These are phyloP conservation scores for Mormyrus iriodes DNA, from an alignment of 2,113 vertebrate genomes.

Conservation along the genomic window DNA sequence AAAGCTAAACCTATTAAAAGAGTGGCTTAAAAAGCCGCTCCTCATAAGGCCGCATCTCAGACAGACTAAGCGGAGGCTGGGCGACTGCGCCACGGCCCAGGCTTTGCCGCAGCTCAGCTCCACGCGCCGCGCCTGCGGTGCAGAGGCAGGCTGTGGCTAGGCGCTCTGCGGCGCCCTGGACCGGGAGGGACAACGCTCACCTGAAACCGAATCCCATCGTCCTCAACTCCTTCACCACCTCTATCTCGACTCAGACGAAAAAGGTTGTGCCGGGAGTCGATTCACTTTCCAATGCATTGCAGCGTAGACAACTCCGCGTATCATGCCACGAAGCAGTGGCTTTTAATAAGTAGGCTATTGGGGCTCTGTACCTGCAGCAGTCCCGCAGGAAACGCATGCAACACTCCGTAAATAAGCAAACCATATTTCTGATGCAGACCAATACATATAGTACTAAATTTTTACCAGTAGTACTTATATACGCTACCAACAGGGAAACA, in stretches of 20 bases:
- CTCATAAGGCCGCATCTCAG: not conserved
- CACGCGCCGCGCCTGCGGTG: not conserved
- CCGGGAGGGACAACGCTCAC: not conserved
- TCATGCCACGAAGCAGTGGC: not conserved
- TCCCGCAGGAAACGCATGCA: not conserved
- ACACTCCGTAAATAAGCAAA: not conserved
- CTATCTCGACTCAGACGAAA: not conserved
- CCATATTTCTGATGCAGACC: not conserved
- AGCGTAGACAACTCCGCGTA: slow-evolving; percentile 9
- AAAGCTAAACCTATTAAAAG: not conserved
- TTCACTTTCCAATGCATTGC: slow-evolving; percentile 30
- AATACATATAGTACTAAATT: not conserved
- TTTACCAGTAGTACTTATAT: not conserved
- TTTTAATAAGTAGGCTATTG: not conserved
- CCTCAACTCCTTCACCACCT: not conserved
- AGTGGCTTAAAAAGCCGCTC: not conserved
- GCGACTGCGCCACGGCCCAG: not conserved
- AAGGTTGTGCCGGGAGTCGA: not conserved
- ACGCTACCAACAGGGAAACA: not conserved
- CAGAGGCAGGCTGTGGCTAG: not conserved
- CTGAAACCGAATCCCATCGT: not conserved
- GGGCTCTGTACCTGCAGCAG: not conserved
- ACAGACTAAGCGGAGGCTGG: not conserved
- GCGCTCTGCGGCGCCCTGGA: not conserved
- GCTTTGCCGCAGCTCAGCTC: not conserved